Percentiles rank a stretch among this genome's conserved stretches.
phyloP scores from a whole-genome alignment of 2,113 vertebrate genomes.

The Felis chaus region DNA sequence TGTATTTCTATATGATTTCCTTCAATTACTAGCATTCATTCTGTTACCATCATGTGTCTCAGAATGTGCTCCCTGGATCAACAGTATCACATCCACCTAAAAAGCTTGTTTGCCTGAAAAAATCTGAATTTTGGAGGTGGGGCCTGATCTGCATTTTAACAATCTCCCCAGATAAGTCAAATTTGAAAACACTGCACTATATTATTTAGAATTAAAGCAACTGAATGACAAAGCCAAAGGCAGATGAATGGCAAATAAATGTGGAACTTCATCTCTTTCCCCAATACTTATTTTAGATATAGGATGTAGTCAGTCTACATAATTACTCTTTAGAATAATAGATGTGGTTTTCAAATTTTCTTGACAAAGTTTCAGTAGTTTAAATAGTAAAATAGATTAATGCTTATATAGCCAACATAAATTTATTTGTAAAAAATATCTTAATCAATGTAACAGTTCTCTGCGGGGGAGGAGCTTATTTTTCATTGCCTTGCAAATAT shows the following conservation, averaged over 20 bases:
- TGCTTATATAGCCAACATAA: not conserved
- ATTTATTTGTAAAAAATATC: slow-evolving; percentile 31
- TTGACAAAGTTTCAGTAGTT: not conserved
- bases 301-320: not conserved
- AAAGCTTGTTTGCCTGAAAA: not conserved
- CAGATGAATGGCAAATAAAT: not conserved
- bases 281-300: not conserved
- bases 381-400: slow-evolving; percentile 47
- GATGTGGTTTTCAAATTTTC: slow-evolving; percentile 28
- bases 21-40: not conserved
- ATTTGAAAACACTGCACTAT: not conserved
- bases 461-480: not conserved
- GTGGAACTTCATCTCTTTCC: not conserved
- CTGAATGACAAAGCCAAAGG: not conserved
- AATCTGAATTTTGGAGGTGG: not conserved
- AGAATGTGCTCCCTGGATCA: not conserved
- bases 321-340: not conserved
- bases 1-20: not conserved
- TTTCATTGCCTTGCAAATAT: slow-evolving; percentile 70
- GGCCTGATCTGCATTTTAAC: not conserved
- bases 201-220: not conserved
- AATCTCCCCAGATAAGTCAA: not conserved
- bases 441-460: slow-evolving; percentile 11
- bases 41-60: not conserved
- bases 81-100: not conserved